A percentile compares a stretch with the other conserved stretches of the same genome.
phyloP scores from a whole-genome alignment of 2,888 invertebrate genomes.

The Lepidochrysops patricia region DNA sequence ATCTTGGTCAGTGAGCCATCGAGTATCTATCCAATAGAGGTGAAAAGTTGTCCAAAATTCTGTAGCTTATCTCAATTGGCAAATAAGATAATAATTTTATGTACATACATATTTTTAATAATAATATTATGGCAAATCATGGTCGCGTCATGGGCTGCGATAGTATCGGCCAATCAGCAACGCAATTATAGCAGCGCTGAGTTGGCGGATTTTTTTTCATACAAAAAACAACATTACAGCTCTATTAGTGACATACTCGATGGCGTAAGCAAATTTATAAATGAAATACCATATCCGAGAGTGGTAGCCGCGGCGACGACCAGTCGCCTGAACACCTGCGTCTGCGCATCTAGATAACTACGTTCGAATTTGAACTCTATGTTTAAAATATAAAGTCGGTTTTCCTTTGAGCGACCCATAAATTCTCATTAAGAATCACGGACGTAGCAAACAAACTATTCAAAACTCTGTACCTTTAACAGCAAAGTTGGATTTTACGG shows the following conservation, averaged over 20 bases:
- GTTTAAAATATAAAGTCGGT: neutral
- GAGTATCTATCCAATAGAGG: no score
- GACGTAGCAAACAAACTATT: slow-evolving; percentile 70
- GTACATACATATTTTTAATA: no score
- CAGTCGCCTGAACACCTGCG: slow-evolving; percentile 71
- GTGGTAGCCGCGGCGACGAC: slow-evolving; percentile 67
- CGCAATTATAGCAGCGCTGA: no score
- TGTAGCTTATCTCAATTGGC: no score
- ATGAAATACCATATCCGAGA: slow-evolving; percentile 67
- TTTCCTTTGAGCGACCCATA: slow-evolving; percentile 22
- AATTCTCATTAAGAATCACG: slow-evolving; percentile 69
- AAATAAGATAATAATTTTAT: no score
- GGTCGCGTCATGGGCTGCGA: no score
- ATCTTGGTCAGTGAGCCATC: slow-evolving; percentile 54
- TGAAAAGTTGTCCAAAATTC: no score
- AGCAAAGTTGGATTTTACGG: slow-evolving; percentile 62
- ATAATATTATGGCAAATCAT: no score
- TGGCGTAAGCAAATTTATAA: slow-evolving; percentile 69
- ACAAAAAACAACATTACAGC: no score
- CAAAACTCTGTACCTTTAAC: slow-evolving; percentile 64
- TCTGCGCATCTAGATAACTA: slow-evolving; percentile 44
- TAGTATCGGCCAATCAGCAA: no score
- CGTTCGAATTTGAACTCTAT: slow-evolving; percentile 33
- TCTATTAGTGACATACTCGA: no score
- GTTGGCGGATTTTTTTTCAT: no score